phyloP scores from a whole-genome alignment of 2,113 vertebrate genomes.

The Saguinus imperator region DNA sequence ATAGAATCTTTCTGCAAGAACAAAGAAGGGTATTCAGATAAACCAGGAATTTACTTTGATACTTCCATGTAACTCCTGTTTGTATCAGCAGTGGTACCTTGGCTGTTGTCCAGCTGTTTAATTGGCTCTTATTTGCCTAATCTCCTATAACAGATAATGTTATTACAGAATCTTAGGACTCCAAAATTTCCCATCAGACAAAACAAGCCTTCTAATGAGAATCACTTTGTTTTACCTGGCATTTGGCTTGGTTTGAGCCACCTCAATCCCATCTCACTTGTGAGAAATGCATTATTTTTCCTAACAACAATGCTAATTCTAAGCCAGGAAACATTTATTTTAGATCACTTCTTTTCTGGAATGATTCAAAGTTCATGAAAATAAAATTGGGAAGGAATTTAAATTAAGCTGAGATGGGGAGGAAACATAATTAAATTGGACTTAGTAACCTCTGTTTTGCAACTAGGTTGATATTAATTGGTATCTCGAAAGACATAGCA shows the following conservation, averaged over 20 bases:
- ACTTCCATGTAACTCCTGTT: slow-evolving; percentile 45
- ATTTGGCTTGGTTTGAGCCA: slow-evolving; percentile 68
- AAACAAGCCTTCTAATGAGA: slow-evolving; percentile 72
- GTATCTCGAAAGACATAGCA: slow-evolving; percentile 70
- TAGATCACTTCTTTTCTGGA: slow-evolving; percentile 67
- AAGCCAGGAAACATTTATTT: slow-evolving; percentile 73
- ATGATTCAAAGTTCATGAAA: slow-evolving; percentile 73
- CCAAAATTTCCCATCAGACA: slow-evolving; percentile 61
- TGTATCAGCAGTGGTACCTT: slow-evolving; percentile 37
- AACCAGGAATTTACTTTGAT: slow-evolving; percentile 54
- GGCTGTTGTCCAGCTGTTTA: slow-evolving; percentile 77
- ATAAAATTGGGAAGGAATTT: slow-evolving; percentile 74
- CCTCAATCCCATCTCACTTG: slow-evolving; percentile 1
- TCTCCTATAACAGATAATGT: slow-evolving; percentile 78
- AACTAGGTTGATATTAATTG: slow-evolving; percentile 76
- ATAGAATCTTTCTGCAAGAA: background rate
- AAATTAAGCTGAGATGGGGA: slow-evolving; percentile 73
- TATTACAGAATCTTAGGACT: slow-evolving; percentile 72
- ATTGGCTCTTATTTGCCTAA: slow-evolving; percentile 79
- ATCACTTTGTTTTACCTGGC: slow-evolving; percentile 34
- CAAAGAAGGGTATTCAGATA: slow-evolving; percentile 38
- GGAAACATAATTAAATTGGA: slow-evolving; percentile 71
- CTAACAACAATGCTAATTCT: slow-evolving; percentile 45
- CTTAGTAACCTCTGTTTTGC: slow-evolving; percentile 69
- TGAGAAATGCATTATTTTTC: slow-evolving; percentile 66